phyloP scores from a whole-genome alignment of 1,140 invertebrate genomes.

The Dufourea novaeangliae region DNA sequence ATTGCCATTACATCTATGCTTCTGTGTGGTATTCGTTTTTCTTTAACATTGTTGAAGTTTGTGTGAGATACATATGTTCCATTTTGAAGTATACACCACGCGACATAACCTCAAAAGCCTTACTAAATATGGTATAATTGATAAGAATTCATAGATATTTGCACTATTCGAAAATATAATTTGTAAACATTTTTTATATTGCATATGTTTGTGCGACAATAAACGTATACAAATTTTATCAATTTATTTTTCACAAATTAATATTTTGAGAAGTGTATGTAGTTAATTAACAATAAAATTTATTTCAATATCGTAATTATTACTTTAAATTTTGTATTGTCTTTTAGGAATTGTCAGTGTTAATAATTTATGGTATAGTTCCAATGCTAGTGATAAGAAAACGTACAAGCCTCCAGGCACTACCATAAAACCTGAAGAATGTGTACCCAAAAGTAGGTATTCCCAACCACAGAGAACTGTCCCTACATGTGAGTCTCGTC shows the following conservation, averaged over 20 bases:
- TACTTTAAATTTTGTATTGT: slow-evolving; percentile 3
- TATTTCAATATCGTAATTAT: not conserved
- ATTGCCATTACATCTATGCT: not conserved
- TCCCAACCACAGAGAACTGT: slow-evolving; percentile 50
- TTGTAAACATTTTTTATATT: not conserved
- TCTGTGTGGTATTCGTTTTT: not conserved
- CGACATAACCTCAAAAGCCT: slow-evolving; percentile 42
- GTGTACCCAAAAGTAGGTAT: slow-evolving; percentile 62
- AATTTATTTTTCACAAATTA: not conserved
- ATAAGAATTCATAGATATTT: not conserved
- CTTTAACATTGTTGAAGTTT: slow-evolving; percentile 21
- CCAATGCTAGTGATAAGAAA: slow-evolving; percentile 61
- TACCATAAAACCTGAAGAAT: slow-evolving; percentile 75
- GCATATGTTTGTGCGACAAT: not conserved
- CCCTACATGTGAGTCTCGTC: slow-evolving; percentile 60
- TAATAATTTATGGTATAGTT: slow-evolving; percentile 65
- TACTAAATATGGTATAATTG: not conserved
- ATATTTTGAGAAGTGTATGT: not conserved
- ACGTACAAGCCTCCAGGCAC: slow-evolving; percentile 60
- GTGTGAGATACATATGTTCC: not conserved
- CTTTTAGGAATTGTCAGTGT: slow-evolving; percentile 65
- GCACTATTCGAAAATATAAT: not conserved
- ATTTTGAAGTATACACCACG: slow-evolving; percentile 12
- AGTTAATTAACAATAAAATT: not conserved
- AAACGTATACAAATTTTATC: not conserved